Evolutionary conservation across 2,113 vertebrate genomes (phyloP).

Genomic region (Panurus biarmicus): DNA sequence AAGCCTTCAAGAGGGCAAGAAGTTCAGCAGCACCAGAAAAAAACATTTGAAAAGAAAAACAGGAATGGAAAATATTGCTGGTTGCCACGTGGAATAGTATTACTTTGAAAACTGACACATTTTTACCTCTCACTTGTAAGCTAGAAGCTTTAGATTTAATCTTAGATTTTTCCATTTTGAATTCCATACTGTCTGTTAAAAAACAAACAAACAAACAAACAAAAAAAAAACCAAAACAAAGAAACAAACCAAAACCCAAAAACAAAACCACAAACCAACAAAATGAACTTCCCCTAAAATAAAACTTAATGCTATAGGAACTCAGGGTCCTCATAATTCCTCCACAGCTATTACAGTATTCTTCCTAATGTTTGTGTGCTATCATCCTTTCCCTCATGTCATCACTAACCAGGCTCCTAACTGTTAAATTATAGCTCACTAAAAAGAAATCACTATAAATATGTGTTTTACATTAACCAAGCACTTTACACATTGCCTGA

Average conservation of each 20-base stretch:
- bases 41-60: constrained; percentile 26
- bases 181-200: background rate
- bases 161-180: constrained; percentile 30
- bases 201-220: background rate
- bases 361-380: background rate
- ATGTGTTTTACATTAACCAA: background rate
- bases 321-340: background rate
- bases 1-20: background rate
- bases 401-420: background rate
- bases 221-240: too few relatives aligned
- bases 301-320: background rate
- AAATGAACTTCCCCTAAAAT: background rate
- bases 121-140: constrained; percentile 31
- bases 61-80: constrained; percentile 20
- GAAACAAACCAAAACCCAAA: too few relatives aligned
- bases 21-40: constrained; percentile 20
- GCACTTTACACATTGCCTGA: background rate
- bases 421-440: background rate
- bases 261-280: background rate
- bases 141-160: constrained; percentile 28
- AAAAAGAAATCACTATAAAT: background rate
- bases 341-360: background rate
- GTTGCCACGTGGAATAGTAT: constrained; percentile 13
- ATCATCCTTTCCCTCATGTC: background rate
- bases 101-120: constrained; percentile 1